Evolutionary conservation across 1,140 invertebrate genomes (phyloP).

Genomic region (Odontomachus brunneus): DNA sequence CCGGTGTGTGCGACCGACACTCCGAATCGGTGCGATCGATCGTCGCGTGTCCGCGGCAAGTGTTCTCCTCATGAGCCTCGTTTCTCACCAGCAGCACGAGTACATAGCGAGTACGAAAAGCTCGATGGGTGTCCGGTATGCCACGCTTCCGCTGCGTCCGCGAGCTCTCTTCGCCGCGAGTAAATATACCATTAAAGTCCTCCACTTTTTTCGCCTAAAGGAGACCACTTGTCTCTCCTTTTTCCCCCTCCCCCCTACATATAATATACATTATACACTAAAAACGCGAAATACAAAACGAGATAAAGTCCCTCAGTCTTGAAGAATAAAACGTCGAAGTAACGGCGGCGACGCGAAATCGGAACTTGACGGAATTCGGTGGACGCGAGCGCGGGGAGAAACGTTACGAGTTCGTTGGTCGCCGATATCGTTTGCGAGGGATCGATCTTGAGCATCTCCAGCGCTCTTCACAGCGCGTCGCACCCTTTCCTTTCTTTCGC

Average conservation of each 20-base stretch:
- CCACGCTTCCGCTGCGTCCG: no score
- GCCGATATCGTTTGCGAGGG: constrained; percentile 39
- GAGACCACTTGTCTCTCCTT: not conserved
- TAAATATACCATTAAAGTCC: no score
- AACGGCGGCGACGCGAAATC: constrained; percentile 61
- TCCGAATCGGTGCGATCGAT: constrained; percentile 11
- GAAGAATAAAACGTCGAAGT: constrained; percentile 67
- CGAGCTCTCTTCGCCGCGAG: no score
- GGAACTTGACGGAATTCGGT: constrained; percentile 41
- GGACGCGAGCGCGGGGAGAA: constrained; percentile 10
- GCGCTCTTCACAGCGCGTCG: constrained; percentile 9
- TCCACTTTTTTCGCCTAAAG: no score
- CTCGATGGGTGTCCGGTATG: constrained; percentile 62
- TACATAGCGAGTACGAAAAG: constrained; percentile 54
- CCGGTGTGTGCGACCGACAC: not conserved
- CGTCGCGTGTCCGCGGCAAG: not conserved
- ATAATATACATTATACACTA: constrained; percentile 40
- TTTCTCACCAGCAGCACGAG: not conserved
- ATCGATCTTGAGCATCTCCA: constrained; percentile 67
- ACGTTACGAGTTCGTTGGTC: constrained; percentile 64
- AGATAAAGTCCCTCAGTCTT: constrained; percentile 75
- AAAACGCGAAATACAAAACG: constrained; percentile 67
- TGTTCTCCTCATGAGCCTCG: not conserved
- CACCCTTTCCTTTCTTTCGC: not conserved
- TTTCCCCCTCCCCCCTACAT: not conserved